Percentiles rank a stretch among this genome's conserved stretches.
Conservation (phyloP, 1,140 invertebrate species). For the Drosophila albomicans region DNA sequence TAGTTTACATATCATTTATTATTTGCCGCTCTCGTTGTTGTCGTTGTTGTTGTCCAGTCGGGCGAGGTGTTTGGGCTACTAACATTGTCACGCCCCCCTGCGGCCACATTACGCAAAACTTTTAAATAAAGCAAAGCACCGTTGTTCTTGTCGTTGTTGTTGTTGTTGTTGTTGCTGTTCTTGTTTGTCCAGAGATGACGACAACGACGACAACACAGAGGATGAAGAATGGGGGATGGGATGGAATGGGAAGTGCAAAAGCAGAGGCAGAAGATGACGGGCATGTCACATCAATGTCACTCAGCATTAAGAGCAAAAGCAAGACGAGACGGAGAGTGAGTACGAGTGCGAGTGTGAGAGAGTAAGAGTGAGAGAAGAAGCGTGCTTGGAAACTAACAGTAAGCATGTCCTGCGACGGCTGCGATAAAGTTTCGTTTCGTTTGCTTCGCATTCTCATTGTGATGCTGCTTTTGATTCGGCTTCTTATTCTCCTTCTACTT, state of each 20-base stretch:
- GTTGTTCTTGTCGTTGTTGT: conserved; percentile 17
- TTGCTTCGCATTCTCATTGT: conserved; percentile 34
- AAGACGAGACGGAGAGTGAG: conserved; percentile 1
- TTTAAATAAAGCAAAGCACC: conserved; percentile 75
- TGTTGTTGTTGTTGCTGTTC: conserved; percentile 1
- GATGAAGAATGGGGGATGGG: not conserved
- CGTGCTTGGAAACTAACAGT: conserved; percentile 13
- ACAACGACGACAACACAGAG: conserved; percentile 3
- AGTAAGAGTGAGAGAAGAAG: not conserved
- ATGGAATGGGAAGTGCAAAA: conserved; percentile 1
- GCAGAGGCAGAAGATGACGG: conserved; percentile 63
- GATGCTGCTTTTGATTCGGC: conserved; percentile 9
- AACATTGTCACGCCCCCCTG: conserved; percentile 67
- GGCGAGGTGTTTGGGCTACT: conserved; percentile 58
- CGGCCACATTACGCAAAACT: conserved; percentile 74
- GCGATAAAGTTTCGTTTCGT: conserved; percentile 70
- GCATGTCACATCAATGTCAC: conserved; percentile 82
- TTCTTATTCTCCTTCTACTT: conserved; percentile 15
- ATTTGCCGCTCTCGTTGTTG: conserved; percentile 40
- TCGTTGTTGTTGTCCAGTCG: conserved; percentile 41
- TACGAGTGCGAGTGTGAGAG: too few species aligned
- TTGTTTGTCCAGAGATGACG: conserved; percentile 23
- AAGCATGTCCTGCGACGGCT: conserved; percentile 68
- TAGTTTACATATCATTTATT: conserved; percentile 83
- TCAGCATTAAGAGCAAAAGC: conserved; percentile 69